Base-by-base conservation (phyloP, 2,113 vertebrate species). In the Chunga burmeisteri region DNA sequence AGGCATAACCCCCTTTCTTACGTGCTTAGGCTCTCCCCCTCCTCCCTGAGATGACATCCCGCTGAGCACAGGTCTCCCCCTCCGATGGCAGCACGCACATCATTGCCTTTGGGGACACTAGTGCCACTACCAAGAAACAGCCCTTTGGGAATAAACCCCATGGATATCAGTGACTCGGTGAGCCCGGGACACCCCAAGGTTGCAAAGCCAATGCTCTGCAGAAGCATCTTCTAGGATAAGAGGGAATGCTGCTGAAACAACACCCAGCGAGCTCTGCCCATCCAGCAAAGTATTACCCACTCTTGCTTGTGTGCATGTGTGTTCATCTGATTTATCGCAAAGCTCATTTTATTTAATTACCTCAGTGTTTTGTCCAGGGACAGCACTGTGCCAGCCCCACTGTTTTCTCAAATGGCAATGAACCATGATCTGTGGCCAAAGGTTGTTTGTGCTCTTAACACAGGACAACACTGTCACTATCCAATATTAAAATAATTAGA, bases 401-500 rank as follows among this genome's bases (percentile, higher is more conserved):
- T 93, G 50, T 94, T 87, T 96, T 89, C 63, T 82, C 50, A 85
- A 95, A 62, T 53, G 63, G 42, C 58, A 87, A 62, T 81, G 94
- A 85, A 90, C 89, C 42, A 10, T 83, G 95, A 95, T 89, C 94
- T 36, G 87, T 97, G 95, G 93, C 84, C 95, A 87, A 73, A 44
- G 81, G 78, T 94, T 96, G 89, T 96, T 97, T 96, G 94, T 93
- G 71, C 62, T 90, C 66, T 29, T 88, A 84, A 55, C 30, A 34
- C 10, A 73, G 53, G 91, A 42, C 79, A 93, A 88, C 78, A 55
- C 38, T 65, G 86, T 80, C 92, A 58, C 93, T 90, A 61, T 58
- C 87, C 94, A 97, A 77, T 95, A 97, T 97, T 96, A 90, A 97
- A 93, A 94, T 96, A 97, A 97, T 94, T 89, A 96, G 91, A 95